Conservation (phyloP, 2,888 invertebrate genomes). For the Scaptomyza parva region DNA sequence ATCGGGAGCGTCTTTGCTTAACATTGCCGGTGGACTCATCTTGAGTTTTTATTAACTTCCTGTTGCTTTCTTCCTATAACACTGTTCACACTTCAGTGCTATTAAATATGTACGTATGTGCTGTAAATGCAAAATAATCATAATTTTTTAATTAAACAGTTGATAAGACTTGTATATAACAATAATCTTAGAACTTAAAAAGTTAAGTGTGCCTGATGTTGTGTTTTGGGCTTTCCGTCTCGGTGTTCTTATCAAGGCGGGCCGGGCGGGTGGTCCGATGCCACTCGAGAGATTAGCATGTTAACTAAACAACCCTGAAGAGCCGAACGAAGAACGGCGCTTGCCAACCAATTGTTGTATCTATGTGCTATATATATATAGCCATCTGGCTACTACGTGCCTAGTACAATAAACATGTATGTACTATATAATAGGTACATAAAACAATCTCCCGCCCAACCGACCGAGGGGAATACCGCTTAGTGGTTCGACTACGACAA, state of each 20-base stretch:
- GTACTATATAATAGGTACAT: slow-evolving; percentile 3
- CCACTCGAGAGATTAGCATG: slow-evolving; percentile 41
- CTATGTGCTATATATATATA: slow-evolving; percentile 38
- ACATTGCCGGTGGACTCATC: slow-evolving; percentile 85
- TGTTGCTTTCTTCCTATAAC: neutral
- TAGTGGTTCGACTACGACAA: too few species aligned
- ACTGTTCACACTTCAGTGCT: neutral
- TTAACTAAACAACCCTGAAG: slow-evolving; percentile 24
- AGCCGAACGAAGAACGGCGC: slow-evolving; percentile 17
- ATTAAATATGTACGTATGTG: neutral
- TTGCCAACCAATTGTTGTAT: slow-evolving; percentile 47
- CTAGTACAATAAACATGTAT: slow-evolving; percentile 3
- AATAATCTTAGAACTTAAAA: slow-evolving; percentile 37
- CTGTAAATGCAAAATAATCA: neutral
- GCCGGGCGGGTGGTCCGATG: slow-evolving; percentile 37
- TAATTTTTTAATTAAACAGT: neutral
- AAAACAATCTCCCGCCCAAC: too few species aligned
- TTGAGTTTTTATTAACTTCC: slow-evolving; percentile 17
- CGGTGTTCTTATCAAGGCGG: slow-evolving; percentile 44
- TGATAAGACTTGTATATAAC: slow-evolving; percentile 4
- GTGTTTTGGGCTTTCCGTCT: neutral
- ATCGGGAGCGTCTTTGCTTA: slow-evolving; percentile 91
- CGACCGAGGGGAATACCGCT: too few species aligned
- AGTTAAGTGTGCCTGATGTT: neutral
- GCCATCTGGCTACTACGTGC: slow-evolving; percentile 14